phyloP scores from a whole-genome alignment of 1,140 invertebrate species.

The Saccostrea glomerata region DNA sequence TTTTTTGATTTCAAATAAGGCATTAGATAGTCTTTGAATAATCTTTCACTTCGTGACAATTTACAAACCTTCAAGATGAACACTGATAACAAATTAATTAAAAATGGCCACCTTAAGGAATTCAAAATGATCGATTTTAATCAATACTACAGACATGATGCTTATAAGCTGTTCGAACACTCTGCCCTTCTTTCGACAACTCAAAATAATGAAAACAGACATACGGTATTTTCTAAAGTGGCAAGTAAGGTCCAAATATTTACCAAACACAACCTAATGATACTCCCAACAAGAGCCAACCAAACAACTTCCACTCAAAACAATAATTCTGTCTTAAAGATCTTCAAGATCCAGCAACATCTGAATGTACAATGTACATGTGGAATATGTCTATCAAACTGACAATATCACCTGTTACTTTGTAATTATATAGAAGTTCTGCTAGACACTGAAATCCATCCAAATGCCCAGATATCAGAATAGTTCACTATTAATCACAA shows the following conservation, averaged over 20 bases:
- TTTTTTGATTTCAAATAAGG: neutral
- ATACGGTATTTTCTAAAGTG: neutral
- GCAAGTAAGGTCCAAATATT: neutral
- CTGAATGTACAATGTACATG: neutral
- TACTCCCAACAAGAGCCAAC: neutral
- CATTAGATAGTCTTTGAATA: neutral
- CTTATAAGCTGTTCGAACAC: too few species aligned
- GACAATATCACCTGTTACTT: neutral
- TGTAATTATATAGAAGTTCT: neutral
- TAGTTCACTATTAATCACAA: neutral
- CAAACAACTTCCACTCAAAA: neutral
- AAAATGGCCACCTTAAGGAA: too few species aligned
- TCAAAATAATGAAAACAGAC: conserved; percentile 9
- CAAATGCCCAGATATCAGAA: neutral
- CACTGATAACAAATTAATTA: too few species aligned
- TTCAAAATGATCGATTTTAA: too few species aligned
- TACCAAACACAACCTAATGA: conserved; percentile 23
- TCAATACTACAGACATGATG: too few species aligned
- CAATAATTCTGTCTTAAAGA: conserved; percentile 3
- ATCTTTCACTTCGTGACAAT: too few species aligned
- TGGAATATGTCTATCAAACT: neutral
- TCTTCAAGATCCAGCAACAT: neutral
- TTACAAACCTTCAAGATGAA: too few species aligned
- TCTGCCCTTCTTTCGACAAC: neutral
- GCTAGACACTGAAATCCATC: neutral